These are phyloP conservation scores for Micrastur ruficollis DNA, from an alignment of 2,797 vertebrate genomes.

Conservation along the genomic window DNA sequence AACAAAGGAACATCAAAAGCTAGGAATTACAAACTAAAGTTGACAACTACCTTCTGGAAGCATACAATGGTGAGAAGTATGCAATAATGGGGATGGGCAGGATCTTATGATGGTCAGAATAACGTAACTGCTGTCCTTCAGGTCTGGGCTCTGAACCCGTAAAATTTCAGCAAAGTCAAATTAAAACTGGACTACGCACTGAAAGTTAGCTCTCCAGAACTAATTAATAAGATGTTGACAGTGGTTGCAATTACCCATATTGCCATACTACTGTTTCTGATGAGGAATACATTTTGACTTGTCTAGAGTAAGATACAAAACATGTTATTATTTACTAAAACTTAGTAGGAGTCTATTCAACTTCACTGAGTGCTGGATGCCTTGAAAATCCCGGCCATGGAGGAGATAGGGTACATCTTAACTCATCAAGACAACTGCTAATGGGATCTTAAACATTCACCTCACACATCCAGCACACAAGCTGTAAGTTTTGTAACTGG, in stretches of 20 bases:
- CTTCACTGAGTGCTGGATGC: not conserved
- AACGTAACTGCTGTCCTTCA: not conserved
- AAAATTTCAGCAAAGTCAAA: not conserved
- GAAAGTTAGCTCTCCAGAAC: not conserved
- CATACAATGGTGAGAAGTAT: not conserved
- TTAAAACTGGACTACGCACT: not conserved
- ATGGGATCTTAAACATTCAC: not conserved
- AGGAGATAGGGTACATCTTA: too few relatives aligned
- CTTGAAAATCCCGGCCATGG: not conserved
- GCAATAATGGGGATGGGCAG: not conserved
- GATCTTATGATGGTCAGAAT: not conserved
- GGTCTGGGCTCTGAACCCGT: not conserved
- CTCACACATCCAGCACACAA: not conserved
- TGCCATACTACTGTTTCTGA: fast-evolving
- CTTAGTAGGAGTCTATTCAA: not conserved
- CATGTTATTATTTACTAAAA: not conserved
- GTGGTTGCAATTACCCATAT: not conserved
- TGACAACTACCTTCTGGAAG: not conserved
- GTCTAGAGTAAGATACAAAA: not conserved
- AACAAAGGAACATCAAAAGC: not conserved
- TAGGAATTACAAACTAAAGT: not conserved
- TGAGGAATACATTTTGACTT: not conserved
- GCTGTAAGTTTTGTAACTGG: not conserved
- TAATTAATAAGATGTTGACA: not conserved
- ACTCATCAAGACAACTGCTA: not conserved